Conservation (phyloP, 30 jellyfish, hydroid and myxozoan genomes). For the Mastigias papua region DNA sequence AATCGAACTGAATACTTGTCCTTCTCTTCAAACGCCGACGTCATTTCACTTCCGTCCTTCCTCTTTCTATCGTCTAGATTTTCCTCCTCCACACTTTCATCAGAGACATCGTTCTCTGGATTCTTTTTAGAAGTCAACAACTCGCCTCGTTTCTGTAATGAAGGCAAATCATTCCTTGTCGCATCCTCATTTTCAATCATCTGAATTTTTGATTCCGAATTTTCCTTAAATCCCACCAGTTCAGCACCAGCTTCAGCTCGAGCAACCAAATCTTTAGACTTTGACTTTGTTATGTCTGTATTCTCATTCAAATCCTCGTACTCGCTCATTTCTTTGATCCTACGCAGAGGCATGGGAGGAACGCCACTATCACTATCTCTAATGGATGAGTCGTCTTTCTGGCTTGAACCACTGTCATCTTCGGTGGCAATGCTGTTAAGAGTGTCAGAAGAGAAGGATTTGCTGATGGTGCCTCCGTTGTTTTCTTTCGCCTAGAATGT, state of each 20-base stretch:
- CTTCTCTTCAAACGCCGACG: slow-evolving; percentile 2
- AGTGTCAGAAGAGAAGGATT: slow-evolving; percentile 90
- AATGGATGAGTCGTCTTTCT: slow-evolving; percentile 84
- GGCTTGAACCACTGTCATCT: slow-evolving; percentile 80
- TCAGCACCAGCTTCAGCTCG: slow-evolving; percentile 45
- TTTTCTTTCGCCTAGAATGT: slow-evolving; percentile 39
- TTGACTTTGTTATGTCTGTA: slow-evolving; percentile 58
- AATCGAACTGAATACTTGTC: slow-evolving; percentile 47
- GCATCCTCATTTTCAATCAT: slow-evolving; percentile 64
- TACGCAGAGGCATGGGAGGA: slow-evolving; percentile 99
- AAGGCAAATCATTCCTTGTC: slow-evolving; percentile 68
- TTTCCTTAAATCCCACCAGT: slow-evolving; percentile 79
- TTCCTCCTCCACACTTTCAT: slow-evolving; percentile 10
- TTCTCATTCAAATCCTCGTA: slow-evolving; percentile 69
- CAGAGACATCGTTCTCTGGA: slow-evolving; percentile 3
- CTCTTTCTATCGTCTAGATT: not conserved
- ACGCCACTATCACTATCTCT: slow-evolving; percentile 87
- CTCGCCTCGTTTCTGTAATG: slow-evolving; percentile 69
- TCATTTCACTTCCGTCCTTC: not conserved
- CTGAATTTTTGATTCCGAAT: slow-evolving; percentile 48
- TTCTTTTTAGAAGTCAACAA: slow-evolving; percentile 25
- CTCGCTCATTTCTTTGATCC: slow-evolving; percentile 89
- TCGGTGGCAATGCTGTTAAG: slow-evolving; percentile 81
- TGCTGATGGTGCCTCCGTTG: slow-evolving; percentile 48
- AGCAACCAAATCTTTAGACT: slow-evolving; percentile 64